A percentile compares a stretch with the other conserved stretches of the same genome.
phyloP scores from a whole-genome alignment of 2,888 invertebrate species.

The Protonemura montana region DNA sequence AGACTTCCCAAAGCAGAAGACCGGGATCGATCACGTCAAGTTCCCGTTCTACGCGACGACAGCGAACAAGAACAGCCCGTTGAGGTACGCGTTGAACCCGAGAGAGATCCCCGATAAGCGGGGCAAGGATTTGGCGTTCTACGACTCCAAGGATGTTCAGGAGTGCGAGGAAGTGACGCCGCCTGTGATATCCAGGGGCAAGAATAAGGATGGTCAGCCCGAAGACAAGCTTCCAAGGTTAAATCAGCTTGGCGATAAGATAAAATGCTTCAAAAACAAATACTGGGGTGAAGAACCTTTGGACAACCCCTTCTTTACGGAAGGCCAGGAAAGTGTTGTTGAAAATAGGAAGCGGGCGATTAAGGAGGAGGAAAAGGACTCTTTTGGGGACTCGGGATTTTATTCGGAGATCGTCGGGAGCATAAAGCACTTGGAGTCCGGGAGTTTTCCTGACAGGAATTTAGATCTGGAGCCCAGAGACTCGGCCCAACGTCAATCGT shows the following conservation, averaged over 20 bases:
- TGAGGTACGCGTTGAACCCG: conserved; percentile 73
- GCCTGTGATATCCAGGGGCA: conserved; percentile 54
- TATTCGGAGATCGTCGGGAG: conserved; percentile 14
- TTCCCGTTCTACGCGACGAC: conserved; percentile 70
- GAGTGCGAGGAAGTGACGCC: conserved; percentile 57
- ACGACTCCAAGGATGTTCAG: conserved; percentile 66
- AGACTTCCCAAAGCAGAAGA: background rate
- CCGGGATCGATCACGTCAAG: conserved; percentile 57
- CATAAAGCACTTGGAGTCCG: background rate
- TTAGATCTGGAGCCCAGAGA: background rate
- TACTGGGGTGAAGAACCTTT: conserved; percentile 79
- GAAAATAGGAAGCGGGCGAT: conserved; percentile 18
- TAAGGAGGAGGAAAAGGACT: background rate
- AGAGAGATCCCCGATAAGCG: conserved; percentile 70
- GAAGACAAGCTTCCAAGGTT: too few species aligned
- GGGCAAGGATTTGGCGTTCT: conserved; percentile 74
- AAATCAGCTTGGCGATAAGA: conserved; percentile 72
- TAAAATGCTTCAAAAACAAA: conserved; percentile 76
- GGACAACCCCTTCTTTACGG: conserved; percentile 75
- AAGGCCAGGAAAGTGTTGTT: conserved; percentile 54
- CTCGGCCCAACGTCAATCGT: background rate
- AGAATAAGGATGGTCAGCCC: conserved; percentile 53
- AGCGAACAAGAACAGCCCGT: conserved; percentile 56
- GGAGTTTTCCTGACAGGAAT: conserved; percentile 13
- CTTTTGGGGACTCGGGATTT: background rate